These are phyloP conservation scores for Riparia riparia DNA, from an alignment of 2,113 vertebrate species.

Conservation along the genomic window DNA sequence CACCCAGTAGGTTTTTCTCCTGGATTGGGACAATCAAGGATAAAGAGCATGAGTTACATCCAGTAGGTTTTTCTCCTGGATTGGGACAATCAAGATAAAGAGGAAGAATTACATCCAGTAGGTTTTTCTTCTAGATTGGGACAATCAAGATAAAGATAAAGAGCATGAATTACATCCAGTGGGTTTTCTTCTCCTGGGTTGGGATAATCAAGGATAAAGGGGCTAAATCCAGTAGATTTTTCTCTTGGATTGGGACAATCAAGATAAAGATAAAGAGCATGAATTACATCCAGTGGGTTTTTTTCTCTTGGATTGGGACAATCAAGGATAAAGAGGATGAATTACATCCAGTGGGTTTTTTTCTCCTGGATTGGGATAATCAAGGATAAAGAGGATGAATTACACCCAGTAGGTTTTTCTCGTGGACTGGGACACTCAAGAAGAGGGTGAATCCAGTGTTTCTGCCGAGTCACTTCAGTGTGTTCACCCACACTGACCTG, in stretches of 20 bases:
- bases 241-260: neutral
- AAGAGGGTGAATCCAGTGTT: neutral
- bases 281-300: accelerated
- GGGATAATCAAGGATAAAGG: too few species aligned
- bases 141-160: too few species aligned
- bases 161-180: too few species aligned
- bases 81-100: neutral
- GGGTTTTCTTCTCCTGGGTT: too few species aligned
- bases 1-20: accelerated
- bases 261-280: neutral
- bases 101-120: neutral
- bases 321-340: neutral
- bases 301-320: neutral
- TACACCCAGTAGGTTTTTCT: accelerated
- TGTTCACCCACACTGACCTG: accelerated
- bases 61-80: too few species aligned
- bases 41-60: neutral
- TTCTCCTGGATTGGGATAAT: neutral
- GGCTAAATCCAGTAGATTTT: neutral
- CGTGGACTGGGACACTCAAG: neutral
- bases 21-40: neutral
- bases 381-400: neutral
- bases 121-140: neutral
- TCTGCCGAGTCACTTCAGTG: neutral
- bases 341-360: neutral